These are phyloP conservation scores for Brachionus paranguensis DNA, from an alignment of 1,140 invertebrate species.

Conservation along the genomic window DNA sequence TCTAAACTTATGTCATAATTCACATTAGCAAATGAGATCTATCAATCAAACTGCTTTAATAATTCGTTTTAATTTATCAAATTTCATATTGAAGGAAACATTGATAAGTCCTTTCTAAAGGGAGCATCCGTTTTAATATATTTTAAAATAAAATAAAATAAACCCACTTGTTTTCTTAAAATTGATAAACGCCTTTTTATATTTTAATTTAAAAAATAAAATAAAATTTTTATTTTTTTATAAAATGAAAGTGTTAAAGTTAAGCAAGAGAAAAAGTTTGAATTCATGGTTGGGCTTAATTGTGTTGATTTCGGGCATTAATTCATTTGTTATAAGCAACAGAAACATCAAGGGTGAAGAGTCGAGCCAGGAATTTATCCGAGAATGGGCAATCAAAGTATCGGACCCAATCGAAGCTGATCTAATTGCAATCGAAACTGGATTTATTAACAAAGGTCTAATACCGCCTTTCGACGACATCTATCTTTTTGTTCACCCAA, in stretches of 20 bases:
- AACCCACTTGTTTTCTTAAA: background rate
- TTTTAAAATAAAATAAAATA: background rate
- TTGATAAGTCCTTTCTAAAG: background rate
- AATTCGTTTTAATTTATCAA: background rate
- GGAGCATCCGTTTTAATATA: background rate
- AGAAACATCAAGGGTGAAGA: background rate
- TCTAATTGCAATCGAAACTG: constrained; percentile 28
- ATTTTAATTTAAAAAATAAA: background rate
- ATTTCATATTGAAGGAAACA: background rate
- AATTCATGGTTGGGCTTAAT: background rate
- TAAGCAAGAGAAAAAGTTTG: background rate
- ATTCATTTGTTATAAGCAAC: background rate
- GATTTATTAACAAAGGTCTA: constrained; percentile 16
- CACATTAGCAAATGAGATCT: constrained; percentile 8
- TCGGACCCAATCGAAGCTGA: constrained; percentile 31
- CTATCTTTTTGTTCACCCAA: constrained; percentile 20
- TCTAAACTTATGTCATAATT: constrained; percentile 18
- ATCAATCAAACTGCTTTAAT: background rate
- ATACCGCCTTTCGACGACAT: constrained; percentile 31
- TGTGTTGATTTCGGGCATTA: background rate
- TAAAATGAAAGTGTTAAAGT: constrained; percentile 30
- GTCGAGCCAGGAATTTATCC: background rate
- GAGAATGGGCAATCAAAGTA: constrained; percentile 34
- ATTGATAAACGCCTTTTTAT: background rate
- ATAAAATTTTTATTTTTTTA: constrained; percentile 1